These are phyloP conservation scores for Falco novaeseelandiae DNA, from an alignment of 2,797 vertebrate genomes.

Conservation along the genomic window DNA sequence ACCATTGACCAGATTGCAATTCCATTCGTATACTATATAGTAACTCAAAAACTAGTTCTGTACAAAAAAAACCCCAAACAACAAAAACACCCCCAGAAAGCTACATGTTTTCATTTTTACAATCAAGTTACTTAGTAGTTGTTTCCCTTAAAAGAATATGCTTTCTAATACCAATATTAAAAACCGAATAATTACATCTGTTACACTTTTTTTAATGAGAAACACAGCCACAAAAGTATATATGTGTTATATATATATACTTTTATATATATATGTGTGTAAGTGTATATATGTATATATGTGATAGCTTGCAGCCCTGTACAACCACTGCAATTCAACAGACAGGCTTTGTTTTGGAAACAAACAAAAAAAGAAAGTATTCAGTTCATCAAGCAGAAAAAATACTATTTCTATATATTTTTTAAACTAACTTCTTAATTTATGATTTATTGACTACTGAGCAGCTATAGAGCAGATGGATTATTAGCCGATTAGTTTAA, in stretches of 20 bases:
- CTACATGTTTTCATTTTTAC: neutral
- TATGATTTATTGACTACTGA: neutral
- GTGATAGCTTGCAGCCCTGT: neutral
- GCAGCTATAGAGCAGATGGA: neutral
- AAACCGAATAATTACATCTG: neutral
- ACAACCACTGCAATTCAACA: neutral
- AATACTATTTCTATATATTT: neutral
- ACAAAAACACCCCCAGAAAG: accelerated
- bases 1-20: neutral
- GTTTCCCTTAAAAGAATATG: accelerated
- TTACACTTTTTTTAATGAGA: neutral
- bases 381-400: neutral
- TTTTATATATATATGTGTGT: too few species aligned
- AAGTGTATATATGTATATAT: neutral
- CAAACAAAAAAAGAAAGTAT: neutral
- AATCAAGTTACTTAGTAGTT: neutral
- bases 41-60: neutral
- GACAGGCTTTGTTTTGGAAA: neutral
- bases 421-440: neutral
- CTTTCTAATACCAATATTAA: neutral
- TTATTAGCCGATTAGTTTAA: neutral
- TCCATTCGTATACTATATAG: neutral
- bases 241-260: too few species aligned
- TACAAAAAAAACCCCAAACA: neutral
- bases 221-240: neutral